Evolutionary conservation across 2,888 invertebrate genomes (phyloP).

Genomic region (Pediacus dermestoides): DNA sequence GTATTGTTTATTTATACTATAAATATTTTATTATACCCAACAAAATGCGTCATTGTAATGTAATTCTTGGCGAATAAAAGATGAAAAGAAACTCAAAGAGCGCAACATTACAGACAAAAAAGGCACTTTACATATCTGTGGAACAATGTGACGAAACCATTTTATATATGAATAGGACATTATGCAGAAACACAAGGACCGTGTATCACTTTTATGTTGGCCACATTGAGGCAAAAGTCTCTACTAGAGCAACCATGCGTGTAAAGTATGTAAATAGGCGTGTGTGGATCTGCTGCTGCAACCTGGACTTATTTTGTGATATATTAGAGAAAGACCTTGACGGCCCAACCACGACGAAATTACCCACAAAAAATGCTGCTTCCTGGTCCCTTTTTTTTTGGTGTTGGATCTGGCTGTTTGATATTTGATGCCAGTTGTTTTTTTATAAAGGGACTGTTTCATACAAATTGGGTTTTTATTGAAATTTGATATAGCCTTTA

Average conservation of each 20-base stretch:
- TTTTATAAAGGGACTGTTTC: no score
- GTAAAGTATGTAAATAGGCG: constrained; percentile 45
- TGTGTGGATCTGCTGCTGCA: no score
- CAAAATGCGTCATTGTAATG: constrained; percentile 13
- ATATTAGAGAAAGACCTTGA: constrained; percentile 3
- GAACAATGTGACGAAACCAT: constrained; percentile 37
- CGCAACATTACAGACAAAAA: constrained; percentile 19
- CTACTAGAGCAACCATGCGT: constrained; percentile 41
- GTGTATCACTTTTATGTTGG: constrained; percentile 45
- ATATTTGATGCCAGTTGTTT: no score
- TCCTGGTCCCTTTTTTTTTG: no score
- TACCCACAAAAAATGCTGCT: no score
- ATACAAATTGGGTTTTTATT: no score
- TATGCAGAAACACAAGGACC: constrained; percentile 40
- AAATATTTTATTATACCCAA: constrained; percentile 6
- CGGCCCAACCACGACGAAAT: no score
- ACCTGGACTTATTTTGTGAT: constrained; percentile 1
- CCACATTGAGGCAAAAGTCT: constrained; percentile 40
- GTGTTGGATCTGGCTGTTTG: no score
- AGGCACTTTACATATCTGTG: constrained; percentile 33
- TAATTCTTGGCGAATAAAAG: constrained; percentile 26
- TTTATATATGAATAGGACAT: constrained; percentile 34
- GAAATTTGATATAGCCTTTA: no score
- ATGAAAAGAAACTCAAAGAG: constrained; percentile 25
- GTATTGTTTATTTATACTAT: constrained; percentile 2